These are phyloP conservation scores for Rhinolophus ferrumequinum DNA, from an alignment of 2,113 vertebrate species.

Conservation along the genomic window DNA sequence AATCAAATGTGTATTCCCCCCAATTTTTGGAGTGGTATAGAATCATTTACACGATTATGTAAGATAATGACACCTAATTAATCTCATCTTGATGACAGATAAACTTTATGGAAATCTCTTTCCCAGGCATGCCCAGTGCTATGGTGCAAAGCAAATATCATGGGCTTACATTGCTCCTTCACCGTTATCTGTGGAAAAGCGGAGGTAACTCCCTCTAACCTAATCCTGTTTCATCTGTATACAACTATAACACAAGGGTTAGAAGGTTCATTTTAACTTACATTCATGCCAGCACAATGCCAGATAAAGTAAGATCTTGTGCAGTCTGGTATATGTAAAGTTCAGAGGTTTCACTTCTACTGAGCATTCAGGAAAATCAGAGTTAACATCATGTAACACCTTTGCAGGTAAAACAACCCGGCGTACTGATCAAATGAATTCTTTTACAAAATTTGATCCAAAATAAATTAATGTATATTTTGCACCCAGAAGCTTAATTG, in stretches of 20 bases:
- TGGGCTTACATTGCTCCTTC: no score
- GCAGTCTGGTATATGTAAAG: fast-evolving
- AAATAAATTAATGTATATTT: background rate
- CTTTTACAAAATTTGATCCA: background rate
- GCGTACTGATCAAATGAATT: background rate
- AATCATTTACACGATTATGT: background rate
- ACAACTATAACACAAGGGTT: background rate
- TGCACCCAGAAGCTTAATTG: background rate
- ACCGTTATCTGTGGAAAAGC: fast-evolving
- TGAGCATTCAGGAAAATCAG: fast-evolving
- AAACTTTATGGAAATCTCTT: background rate
- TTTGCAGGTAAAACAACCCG: background rate
- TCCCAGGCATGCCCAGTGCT: background rate
- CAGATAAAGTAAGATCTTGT: background rate
- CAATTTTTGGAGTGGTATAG: background rate
- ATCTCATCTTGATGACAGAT: background rate
- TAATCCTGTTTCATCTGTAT: fast-evolving
- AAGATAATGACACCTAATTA: background rate
- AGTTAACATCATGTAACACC: fast-evolving
- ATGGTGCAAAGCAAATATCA: fast-evolving
- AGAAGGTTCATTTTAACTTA: background rate
- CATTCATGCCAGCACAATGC: background rate
- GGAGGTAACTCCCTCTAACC: background rate
- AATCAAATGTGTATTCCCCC: background rate
- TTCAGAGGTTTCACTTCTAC: background rate